Evolutionary conservation across 37 sponge, comb jelly and placozoan species (phyloP), one percentile per base, ranked within the genome.

Genomic region (Theonella swinhoei): DNA sequence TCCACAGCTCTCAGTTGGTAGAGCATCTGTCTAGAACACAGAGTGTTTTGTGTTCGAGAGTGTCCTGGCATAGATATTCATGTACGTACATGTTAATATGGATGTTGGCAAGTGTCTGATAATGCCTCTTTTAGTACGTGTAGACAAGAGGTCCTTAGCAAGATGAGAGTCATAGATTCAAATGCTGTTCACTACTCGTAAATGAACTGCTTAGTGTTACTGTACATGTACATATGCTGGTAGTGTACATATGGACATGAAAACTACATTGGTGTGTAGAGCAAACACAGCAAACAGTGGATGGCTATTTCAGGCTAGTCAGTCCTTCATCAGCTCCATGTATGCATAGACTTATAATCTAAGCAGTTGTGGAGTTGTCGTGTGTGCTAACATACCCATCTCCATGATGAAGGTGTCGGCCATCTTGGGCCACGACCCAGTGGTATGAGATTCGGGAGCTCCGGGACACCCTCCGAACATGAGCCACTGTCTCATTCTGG

Each of bases 381-480:
- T n/a, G n/a, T n/a, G n/a, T n/a, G n/a, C 54, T 47, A 17, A 14
- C 77, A 37, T 61, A 85, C 86, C 86, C 0, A 85, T 41, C 17
- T 85, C 86, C 42, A 78, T 39, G 14, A 85, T 2, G 64, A 85
- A 42, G 22, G 86, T 85, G 70, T 42, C 70, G n/a, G 86, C 79
- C 42, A 85, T 77, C 38, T 85, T 85, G 36, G 68, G 41, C 86
- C 86, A 85, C 31, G 62, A 71, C 24, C 62, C 85, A 29, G 33
- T 42, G 37, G 22, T 26, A 30, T 36, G 24, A 8, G 64, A 66
- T 11, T 1, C 41, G 0, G 83, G 83, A 42, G 66, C 30, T 5
- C 66, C 65, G 1, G 86, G 86, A 72, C 86, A 85, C 24, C 86
- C 86, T 4, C 86, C 86, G 69, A 85, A 85, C 72, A 78, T 41